Conservation (phyloP, 2,888 invertebrate genomes). For the Drosophila lutescens region DNA sequence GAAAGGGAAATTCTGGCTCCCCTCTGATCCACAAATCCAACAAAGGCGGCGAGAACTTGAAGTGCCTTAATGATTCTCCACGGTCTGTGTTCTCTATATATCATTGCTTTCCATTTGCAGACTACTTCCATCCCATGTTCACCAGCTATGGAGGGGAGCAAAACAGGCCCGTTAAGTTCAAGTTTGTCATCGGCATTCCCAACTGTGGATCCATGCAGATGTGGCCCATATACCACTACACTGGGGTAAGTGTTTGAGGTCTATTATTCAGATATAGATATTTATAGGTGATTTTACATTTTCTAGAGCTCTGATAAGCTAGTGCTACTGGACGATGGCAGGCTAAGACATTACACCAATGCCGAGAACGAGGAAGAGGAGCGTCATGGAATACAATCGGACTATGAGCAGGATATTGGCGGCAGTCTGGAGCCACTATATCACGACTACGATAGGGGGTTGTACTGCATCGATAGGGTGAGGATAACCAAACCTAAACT, state of each 20-base stretch:
- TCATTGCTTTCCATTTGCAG: conserved; percentile 57
- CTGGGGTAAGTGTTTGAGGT: conserved; percentile 69
- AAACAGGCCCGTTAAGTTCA: conserved; percentile 86
- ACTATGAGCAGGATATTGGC: conserved; percentile 84
- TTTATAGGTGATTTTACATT: neutral
- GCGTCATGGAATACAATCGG: conserved; percentile 67
- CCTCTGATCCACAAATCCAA: conserved; percentile 9
- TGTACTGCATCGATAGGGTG: conserved; percentile 93
- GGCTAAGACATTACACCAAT: conserved; percentile 89
- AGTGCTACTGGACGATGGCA: conserved; percentile 88
- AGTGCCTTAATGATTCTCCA: conserved; percentile 14
- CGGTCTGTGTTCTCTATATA: conserved; percentile 9
- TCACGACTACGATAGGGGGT: conserved; percentile 89
- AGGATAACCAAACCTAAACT: neutral
- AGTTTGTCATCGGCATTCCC: conserved; percentile 88
- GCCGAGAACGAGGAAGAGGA: conserved; percentile 84
- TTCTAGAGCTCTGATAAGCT: conserved; percentile 85
- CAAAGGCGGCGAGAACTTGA: conserved; percentile 21
- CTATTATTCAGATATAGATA: neutral
- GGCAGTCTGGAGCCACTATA: conserved; percentile 85
- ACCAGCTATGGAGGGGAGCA: conserved; percentile 87
- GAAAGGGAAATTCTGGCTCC: neutral
- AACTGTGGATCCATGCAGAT: conserved; percentile 89
- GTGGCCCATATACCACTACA: conserved; percentile 88
- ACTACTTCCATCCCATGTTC: conserved; percentile 86